phyloP scores from a whole-genome alignment of 53 echinoderm and acorn worm species.

The Zoroaster sp. region DNA sequence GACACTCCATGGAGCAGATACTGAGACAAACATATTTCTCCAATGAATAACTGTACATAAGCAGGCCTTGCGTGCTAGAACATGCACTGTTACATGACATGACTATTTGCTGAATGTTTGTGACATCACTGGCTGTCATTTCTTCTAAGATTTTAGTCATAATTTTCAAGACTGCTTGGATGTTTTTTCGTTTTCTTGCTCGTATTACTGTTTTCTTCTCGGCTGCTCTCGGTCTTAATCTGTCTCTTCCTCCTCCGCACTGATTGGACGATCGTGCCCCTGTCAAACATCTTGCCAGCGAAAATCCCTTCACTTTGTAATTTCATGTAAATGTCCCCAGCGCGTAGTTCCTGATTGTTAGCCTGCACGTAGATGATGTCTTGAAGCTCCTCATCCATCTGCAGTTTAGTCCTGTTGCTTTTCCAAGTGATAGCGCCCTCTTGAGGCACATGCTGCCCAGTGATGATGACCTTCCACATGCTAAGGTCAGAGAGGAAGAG shows the following conservation, averaged over 20 bases:
- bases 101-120: too few species aligned
- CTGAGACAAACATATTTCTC: too few species aligned
- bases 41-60: too few species aligned
- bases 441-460: conserved; percentile 68
- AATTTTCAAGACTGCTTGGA: not conserved
- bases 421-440: conserved; percentile 48
- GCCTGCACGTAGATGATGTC: conserved; percentile 48
- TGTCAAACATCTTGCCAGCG: not conserved
- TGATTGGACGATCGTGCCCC: not conserved
- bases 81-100: too few species aligned
- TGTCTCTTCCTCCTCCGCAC: not conserved
- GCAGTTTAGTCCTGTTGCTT: conserved; percentile 30
- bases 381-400: conserved; percentile 46
- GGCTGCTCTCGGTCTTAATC: not conserved
- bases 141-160: not conserved
- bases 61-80: too few species aligned
- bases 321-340: conserved; percentile 30
- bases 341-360: not conserved
- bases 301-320: conserved; percentile 4
- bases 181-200: not conserved
- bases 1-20: too few species aligned
- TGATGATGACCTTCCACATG: conserved; percentile 69
- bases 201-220: not conserved
- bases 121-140: not conserved
- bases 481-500: conserved; percentile 65